Percentiles rank a stretch among this genome's conserved stretches.
Evolutionary conservation across 1,140 invertebrate species (phyloP).

Genomic region (Leptinotarsa undecemlineata): DNA sequence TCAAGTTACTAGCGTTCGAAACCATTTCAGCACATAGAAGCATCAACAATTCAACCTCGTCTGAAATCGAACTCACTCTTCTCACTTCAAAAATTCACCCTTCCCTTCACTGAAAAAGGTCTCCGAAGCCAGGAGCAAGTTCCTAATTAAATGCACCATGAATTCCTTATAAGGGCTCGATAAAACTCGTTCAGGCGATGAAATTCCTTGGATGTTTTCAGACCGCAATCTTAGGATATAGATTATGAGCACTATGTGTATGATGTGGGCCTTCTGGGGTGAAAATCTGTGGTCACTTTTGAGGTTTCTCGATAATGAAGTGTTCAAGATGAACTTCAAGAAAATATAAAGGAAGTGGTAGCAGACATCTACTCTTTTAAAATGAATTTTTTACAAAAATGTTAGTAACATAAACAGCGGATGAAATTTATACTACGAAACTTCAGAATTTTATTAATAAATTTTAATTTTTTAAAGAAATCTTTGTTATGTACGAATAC

Average conservation of each 20-base stretch:
- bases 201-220: constrained; percentile 3
- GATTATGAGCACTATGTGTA: constrained; percentile 3
- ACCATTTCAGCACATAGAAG: background rate
- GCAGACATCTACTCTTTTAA: no score
- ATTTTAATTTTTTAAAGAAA: no score
- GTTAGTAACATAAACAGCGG: no score
- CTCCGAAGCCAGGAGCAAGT: background rate
- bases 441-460: no score
- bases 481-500: no score
- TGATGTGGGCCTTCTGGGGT: background rate
- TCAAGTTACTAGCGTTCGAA: background rate
- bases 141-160: constrained; percentile 6
- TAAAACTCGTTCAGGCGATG: constrained; percentile 5
- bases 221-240: constrained; percentile 5
- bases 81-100: background rate
- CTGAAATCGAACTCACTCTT: background rate
- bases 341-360: no score
- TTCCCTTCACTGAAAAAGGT: background rate
- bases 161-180: constrained; percentile 5
- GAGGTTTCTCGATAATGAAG: no score
- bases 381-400: no score
- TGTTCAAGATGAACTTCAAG: no score
- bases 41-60: background rate
- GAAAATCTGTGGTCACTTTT: background rate
- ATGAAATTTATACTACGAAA: no score